Conservation (phyloP, 1,140 invertebrate species). For the Conus betulinus region DNA sequence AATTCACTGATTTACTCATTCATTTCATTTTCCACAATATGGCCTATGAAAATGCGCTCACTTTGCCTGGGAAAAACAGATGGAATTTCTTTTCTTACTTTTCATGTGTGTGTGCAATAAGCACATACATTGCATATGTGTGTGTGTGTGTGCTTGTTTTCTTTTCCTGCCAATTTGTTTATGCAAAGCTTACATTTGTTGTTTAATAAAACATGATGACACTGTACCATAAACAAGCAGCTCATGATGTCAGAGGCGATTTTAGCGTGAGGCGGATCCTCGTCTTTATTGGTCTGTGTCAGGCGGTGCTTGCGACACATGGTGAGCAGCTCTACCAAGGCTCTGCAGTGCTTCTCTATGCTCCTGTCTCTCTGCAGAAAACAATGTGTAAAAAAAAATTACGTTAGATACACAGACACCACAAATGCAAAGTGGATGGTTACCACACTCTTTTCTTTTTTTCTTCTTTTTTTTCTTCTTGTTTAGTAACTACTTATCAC, state of each 20-base stretch:
- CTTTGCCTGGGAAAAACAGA: too few relatives aligned
- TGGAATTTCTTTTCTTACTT: too few relatives aligned
- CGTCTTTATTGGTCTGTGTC: conserved; percentile 85
- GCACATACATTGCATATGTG: neutral
- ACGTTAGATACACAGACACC: too few relatives aligned
- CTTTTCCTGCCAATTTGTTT: neutral
- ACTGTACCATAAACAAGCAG: conserved; percentile 90
- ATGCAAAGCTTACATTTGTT: neutral
- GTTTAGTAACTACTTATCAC: too few relatives aligned
- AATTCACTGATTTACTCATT: too few relatives aligned
- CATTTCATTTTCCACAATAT: too few relatives aligned
- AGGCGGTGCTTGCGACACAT: conserved; percentile 92
- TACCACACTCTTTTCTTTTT: too few relatives aligned
- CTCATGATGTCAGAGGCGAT: conserved; percentile 95
- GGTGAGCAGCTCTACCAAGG: conserved; percentile 88
- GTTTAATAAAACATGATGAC: neutral
- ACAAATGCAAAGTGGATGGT: too few relatives aligned
- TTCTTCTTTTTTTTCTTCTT: too few relatives aligned
- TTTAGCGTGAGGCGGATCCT: conserved; percentile 95
- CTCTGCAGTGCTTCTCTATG: conserved; percentile 89
- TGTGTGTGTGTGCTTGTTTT: too few relatives aligned
- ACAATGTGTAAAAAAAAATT: neutral
- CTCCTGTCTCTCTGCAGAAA: conserved; percentile 85
- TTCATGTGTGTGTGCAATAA: neutral
- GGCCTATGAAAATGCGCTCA: too few relatives aligned